phyloP scores from a whole-genome alignment of 2,888 invertebrate genomes.

The Herminia tarsipennalis region DNA sequence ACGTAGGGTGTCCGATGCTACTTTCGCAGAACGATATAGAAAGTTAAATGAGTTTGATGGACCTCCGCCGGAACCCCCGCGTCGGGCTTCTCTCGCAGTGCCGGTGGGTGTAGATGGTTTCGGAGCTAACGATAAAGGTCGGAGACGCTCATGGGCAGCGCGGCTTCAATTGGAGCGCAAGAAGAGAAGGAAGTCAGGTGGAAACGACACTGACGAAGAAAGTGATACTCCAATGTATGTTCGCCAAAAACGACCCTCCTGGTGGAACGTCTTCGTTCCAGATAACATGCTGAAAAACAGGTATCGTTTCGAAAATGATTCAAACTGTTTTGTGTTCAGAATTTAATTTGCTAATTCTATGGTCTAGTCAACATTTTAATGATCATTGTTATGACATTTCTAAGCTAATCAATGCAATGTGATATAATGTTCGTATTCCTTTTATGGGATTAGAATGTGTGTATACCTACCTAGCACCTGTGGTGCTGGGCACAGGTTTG shows the following conservation, averaged over 20 bases:
- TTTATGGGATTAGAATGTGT: conserved; percentile 68
- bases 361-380: conserved; percentile 11
- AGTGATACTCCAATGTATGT: conserved; percentile 76
- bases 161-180: conserved; percentile 82
- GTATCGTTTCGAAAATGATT: conserved; percentile 66
- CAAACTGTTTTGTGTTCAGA: conserved; percentile 1
- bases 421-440: conserved; percentile 47
- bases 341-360: no score
- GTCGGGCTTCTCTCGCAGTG: conserved; percentile 77
- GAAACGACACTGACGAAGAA: conserved; percentile 76
- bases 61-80: conserved; percentile 73
- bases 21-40: conserved; percentile 78
- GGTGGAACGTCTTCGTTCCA: conserved; percentile 96
- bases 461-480: conserved; percentile 47
- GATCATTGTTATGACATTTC: conserved; percentile 23
- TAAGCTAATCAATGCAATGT: conserved; percentile 51
- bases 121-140: conserved; percentile 79
- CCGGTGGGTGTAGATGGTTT: conserved; percentile 66
- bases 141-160: conserved; percentile 88
- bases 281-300: conserved; percentile 90
- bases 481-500: conserved; percentile 63
- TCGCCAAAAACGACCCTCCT: conserved; percentile 91
- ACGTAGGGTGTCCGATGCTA: conserved; percentile 77
- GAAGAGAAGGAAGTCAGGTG: conserved; percentile 84
- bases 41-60: conserved; percentile 77